A percentile compares a stretch with the other conserved stretches of the same genome.
These are phyloP conservation scores for Cheilosia grossa DNA, from an alignment of 2,888 invertebrate genomes.

Conservation along the genomic window DNA sequence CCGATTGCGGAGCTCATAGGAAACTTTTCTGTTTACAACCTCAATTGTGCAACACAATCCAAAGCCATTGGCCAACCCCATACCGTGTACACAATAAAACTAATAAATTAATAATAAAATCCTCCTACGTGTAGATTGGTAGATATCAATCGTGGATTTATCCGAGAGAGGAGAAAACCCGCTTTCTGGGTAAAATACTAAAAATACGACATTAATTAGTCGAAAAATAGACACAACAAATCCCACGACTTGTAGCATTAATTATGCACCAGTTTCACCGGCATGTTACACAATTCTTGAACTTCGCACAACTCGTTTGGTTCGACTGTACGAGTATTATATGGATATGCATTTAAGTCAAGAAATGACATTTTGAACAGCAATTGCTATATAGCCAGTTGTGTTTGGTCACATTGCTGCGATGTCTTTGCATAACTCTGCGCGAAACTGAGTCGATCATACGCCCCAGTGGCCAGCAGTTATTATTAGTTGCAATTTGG, in stretches of 20 bases:
- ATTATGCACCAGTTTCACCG: constrained; percentile 58
- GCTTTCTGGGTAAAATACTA: constrained; percentile 16
- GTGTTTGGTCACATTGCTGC: background rate
- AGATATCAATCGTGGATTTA: constrained; percentile 5
- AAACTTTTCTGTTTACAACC: constrained; percentile 2
- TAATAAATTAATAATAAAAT: constrained; percentile 46
- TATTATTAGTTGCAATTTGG: constrained; percentile 38
- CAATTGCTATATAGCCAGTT: background rate
- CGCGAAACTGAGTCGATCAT: constrained; percentile 32
- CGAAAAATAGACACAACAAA: constrained; percentile 22
- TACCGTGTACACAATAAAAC: constrained; percentile 8
- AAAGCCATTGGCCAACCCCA: constrained; percentile 30
- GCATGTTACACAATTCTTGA: constrained; percentile 58
- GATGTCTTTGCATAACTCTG: constrained; percentile 42
- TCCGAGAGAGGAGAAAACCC: constrained; percentile 4
- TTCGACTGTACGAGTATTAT: constrained; percentile 2
- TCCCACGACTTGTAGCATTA: constrained; percentile 44
- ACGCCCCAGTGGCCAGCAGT: constrained; percentile 44
- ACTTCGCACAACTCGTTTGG: constrained; percentile 15
- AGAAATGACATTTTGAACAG: constrained; percentile 27
- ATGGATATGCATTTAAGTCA: background rate
- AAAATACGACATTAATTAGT: constrained; percentile 18
- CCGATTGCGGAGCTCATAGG: constrained; percentile 19
- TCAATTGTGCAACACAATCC: constrained; percentile 34
- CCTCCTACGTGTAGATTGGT: constrained; percentile 11